These are phyloP conservation scores for Momotus momota DNA, from an alignment of 2,797 vertebrate genomes.

Conservation along the genomic window DNA sequence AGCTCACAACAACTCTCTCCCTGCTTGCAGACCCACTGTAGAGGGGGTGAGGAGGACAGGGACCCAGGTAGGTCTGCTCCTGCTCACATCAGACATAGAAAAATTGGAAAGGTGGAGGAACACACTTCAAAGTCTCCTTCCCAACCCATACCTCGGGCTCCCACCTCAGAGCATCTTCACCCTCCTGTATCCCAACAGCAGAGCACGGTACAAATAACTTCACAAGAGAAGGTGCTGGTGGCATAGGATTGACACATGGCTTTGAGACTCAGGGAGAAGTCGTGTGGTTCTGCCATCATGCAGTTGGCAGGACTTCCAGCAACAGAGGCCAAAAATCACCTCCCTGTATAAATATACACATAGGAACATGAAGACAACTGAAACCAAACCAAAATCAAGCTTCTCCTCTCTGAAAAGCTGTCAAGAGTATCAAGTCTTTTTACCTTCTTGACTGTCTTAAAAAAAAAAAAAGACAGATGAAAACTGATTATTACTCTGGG, in stretches of 20 bases:
- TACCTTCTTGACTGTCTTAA: neutral
- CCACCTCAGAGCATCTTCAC: rapidly evolving
- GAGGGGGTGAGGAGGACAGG: neutral
- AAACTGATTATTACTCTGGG: neutral
- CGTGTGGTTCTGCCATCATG: neutral
- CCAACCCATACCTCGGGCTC: neutral
- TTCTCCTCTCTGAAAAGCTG: neutral
- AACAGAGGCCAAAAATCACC: neutral
- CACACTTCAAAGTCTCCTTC: neutral
- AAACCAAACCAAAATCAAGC: neutral
- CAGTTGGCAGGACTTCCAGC: neutral
- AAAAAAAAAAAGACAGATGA: neutral
- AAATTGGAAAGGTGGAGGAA: neutral
- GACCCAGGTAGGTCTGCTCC: neutral
- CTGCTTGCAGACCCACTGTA: neutral
- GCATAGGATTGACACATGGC: neutral
- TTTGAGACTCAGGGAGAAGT: neutral
- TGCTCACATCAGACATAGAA: neutral
- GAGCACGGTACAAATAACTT: neutral
- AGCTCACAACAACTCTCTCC: neutral
- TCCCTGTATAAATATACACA: neutral
- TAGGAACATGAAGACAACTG: neutral
- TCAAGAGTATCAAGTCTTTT: neutral
- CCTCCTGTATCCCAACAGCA: neutral
- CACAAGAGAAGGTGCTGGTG: neutral